phyloP scores from a whole-genome alignment of 1,140 invertebrate genomes.

The Zaprionus gabonicus region DNA sequence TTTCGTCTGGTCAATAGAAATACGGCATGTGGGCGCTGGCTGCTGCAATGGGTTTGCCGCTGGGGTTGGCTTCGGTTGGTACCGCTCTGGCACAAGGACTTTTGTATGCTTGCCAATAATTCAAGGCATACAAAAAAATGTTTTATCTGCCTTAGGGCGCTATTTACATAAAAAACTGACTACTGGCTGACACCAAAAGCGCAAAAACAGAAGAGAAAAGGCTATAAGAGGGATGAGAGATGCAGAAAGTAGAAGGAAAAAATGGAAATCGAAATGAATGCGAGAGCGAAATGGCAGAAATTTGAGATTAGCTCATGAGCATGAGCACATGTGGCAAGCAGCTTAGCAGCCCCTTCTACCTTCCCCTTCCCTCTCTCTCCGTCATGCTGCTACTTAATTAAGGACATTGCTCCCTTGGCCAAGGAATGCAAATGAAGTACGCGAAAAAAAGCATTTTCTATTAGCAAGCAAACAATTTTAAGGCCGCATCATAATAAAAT shows the following conservation, averaged over 20 bases:
- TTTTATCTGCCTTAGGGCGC: slow-evolving; percentile 64
- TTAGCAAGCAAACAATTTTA: slow-evolving; percentile 80
- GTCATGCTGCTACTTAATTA: slow-evolving; percentile 69
- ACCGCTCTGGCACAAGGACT: slow-evolving; percentile 53
- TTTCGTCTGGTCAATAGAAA: slow-evolving; percentile 41
- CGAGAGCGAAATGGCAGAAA: slow-evolving; percentile 54
- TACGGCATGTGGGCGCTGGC: slow-evolving; percentile 13
- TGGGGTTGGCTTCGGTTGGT: slow-evolving; percentile 1
- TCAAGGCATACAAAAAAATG: slow-evolving; percentile 44
- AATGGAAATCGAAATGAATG: slow-evolving; percentile 43
- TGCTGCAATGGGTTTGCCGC: slow-evolving; percentile 2
- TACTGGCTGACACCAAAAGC: slow-evolving; percentile 43
- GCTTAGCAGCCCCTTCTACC: slow-evolving; percentile 12
- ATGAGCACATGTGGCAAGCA: slow-evolving; percentile 61
- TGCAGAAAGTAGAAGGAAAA: slow-evolving; percentile 21
- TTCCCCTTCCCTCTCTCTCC: neutral
- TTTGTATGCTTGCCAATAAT: slow-evolving; percentile 74
- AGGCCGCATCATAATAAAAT: slow-evolving; percentile 75
- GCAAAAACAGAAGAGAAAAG: neutral
- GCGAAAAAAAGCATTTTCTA: slow-evolving; percentile 70
- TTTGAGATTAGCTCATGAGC: slow-evolving; percentile 77
- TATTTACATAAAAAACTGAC: slow-evolving; percentile 78
- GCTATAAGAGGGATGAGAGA: slow-evolving; percentile 7
- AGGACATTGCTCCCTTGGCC: slow-evolving; percentile 72
- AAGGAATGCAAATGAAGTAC: slow-evolving; percentile 72